Percentiles rank a stretch among this genome's conserved stretches.
phyloP scores from a whole-genome alignment of 1,140 invertebrate genomes.

The Lasioglossum albipes region DNA sequence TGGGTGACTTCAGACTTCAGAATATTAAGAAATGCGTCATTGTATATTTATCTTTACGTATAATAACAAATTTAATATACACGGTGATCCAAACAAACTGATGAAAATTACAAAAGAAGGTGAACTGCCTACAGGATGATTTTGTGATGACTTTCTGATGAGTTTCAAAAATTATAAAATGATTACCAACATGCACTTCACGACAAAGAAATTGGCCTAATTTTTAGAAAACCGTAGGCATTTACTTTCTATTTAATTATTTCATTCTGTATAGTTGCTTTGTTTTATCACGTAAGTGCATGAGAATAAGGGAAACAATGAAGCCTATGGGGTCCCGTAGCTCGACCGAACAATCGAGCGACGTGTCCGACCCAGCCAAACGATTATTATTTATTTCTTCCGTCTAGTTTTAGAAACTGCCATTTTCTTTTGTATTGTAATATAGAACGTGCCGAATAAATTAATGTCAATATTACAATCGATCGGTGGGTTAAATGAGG shows the following conservation, averaged over 20 bases:
- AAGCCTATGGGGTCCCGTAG: conserved; percentile 13
- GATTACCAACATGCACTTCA: too few species aligned
- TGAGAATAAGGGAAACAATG: neutral
- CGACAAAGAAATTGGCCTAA: neutral
- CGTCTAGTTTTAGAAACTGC: conserved; percentile 19
- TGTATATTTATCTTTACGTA: too few species aligned
- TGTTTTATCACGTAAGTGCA: conserved; percentile 4
- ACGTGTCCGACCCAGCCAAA: conserved; percentile 10
- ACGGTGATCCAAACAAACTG: too few species aligned
- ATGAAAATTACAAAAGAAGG: too few species aligned
- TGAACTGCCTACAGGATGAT: too few species aligned
- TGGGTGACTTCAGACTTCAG: too few species aligned
- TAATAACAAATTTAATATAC: too few species aligned
- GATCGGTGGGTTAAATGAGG: neutral
- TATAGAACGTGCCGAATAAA: conserved; percentile 20
- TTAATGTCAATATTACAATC: neutral
- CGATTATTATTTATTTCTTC: conserved; percentile 41
- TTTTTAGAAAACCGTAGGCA: neutral
- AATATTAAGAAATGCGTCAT: too few species aligned
- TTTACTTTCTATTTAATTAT: neutral
- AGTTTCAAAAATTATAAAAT: too few species aligned
- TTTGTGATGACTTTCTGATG: too few species aligned
- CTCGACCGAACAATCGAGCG: conserved; percentile 25
- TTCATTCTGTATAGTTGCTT: conserved; percentile 1
- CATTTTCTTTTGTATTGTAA: conserved; percentile 29